Conservation (phyloP, 2,113 vertebrate genomes). For the Hemiscyllium ocellatum region DNA sequence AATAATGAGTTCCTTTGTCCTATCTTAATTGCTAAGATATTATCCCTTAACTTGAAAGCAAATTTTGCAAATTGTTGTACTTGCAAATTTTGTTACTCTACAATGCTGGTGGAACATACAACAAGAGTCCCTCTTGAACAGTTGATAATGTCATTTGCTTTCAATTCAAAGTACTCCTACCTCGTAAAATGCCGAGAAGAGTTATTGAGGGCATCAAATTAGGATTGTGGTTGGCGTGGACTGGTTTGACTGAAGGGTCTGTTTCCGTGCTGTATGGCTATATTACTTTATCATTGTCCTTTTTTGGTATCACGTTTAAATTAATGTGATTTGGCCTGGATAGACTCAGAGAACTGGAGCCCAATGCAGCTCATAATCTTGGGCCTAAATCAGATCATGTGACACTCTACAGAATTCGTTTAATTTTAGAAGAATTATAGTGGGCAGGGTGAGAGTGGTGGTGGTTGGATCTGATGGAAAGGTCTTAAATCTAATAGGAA, state of each 20-base stretch:
- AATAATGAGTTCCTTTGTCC: background rate
- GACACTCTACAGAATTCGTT: background rate
- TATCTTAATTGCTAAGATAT: background rate
- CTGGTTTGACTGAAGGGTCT: no score
- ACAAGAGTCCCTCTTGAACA: background rate
- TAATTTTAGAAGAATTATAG: background rate
- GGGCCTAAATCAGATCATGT: background rate
- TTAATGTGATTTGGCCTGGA: background rate
- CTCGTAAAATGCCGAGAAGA: background rate
- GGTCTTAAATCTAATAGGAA: no score
- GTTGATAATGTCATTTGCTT: background rate
- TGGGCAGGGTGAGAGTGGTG: no score
- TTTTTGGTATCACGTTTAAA: background rate
- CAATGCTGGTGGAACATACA: background rate
- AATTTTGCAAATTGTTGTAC: background rate
- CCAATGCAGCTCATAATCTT: background rate
- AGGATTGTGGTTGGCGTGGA: no score
- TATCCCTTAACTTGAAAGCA: background rate
- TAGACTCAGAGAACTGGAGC: background rate
- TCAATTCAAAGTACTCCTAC: background rate
- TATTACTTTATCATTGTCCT: no score
- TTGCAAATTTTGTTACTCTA: background rate
- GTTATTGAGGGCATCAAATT: background rate
- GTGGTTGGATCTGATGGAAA: no score
- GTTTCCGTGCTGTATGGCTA: no score